Evolutionary conservation across 2,113 vertebrate genomes (phyloP).

Genomic region (Xerus inauris): DNA sequence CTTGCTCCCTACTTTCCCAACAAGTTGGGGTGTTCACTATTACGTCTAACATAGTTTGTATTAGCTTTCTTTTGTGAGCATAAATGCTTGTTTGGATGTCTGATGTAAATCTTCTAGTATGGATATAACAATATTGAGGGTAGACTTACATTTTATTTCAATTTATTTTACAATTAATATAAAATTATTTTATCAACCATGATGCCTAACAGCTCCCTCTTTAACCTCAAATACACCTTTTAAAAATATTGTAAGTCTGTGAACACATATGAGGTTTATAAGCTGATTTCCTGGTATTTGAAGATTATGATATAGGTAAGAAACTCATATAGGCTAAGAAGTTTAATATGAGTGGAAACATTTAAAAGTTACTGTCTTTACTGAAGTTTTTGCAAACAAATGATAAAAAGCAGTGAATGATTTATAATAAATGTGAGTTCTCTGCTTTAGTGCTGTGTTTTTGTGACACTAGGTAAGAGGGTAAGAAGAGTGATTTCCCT

Average conservation of each 20-base stretch:
- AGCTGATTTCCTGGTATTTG: constrained; percentile 12
- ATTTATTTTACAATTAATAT: constrained; percentile 19
- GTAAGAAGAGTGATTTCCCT: background rate
- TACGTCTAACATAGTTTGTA: background rate
- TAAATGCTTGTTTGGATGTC: background rate
- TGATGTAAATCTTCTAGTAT: background rate
- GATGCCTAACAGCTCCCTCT: background rate
- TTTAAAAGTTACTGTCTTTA: background rate
- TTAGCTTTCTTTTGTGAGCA: background rate
- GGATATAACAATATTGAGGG: background rate
- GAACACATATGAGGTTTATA: background rate
- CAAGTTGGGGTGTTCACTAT: background rate
- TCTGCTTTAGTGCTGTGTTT: background rate
- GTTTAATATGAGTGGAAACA: background rate
- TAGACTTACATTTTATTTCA: background rate
- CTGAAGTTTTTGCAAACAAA: background rate
- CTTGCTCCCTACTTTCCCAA: background rate
- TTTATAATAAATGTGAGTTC: background rate
- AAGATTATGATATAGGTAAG: background rate
- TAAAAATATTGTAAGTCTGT: background rate
- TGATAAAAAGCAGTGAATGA: background rate
- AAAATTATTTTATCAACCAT: background rate
- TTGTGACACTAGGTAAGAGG: background rate
- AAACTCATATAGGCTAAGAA: background rate
- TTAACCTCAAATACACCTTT: background rate